Conservation (phyloP, 2,888 invertebrate species). For the Rhogogaster chlorosoma region DNA sequence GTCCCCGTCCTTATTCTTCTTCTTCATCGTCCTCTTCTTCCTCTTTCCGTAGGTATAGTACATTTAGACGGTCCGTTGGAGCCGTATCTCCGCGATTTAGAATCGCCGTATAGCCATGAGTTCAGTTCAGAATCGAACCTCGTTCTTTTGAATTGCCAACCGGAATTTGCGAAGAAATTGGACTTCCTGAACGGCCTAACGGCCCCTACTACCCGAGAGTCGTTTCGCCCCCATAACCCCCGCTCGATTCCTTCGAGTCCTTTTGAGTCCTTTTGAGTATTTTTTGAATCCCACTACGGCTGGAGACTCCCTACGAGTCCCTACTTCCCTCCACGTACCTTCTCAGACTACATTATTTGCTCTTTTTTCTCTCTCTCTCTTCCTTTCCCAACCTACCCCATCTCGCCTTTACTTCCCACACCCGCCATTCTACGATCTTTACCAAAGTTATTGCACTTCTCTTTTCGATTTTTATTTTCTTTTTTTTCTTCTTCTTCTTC, state of each 20-base stretch:
- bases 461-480: not conserved
- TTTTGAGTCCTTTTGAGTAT: conserved; percentile 37
- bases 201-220: conserved; percentile 2
- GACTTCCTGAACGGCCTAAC: conserved; percentile 55
- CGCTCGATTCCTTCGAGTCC: conserved; percentile 32
- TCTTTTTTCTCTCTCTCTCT: not conserved
- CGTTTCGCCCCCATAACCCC: conserved; percentile 38
- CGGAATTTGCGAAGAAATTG: conserved; percentile 68
- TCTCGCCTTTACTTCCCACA: not conserved
- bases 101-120: conserved; percentile 25
- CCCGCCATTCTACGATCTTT: not conserved
- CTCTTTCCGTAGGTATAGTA: not conserved
- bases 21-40: not conserved
- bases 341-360: conserved; percentile 18
- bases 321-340: not conserved
- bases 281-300: conserved; percentile 27
- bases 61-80: conserved; percentile 52
- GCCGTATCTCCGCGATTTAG: conserved; percentile 58
- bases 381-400: not conserved
- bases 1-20: not conserved
- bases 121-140: conserved; percentile 63
- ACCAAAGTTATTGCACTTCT: conserved; percentile 32
- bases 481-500: not conserved
- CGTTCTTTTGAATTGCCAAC: conserved; percentile 67
- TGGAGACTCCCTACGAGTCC: not conserved